Base-by-base conservation (phyloP, 2,797 vertebrate species). In the Bucorvus abyssinicus region DNA sequence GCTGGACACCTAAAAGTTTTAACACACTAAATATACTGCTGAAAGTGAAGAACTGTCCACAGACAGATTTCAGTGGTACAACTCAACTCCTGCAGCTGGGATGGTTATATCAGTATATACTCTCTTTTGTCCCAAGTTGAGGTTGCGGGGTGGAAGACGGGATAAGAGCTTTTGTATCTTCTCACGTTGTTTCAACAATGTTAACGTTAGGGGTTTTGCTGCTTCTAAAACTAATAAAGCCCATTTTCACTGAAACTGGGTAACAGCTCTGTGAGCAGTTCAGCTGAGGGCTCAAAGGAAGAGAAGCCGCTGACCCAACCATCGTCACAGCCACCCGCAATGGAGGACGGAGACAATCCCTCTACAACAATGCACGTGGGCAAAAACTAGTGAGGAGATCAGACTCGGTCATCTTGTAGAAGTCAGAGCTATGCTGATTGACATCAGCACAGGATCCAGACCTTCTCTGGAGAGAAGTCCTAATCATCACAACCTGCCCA, bases 291-390 rank as follows among this genome's bases (percentile, higher is more conserved):
- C 26, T 19, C 14, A 56, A 55, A 18, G 8, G 17, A 70, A 56
- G n/a, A 63, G 10, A 8, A 79, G n/a, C n/a, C 52, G 44, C 47
- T 68, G 55, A 19, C 3, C 8, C 67, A 77, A 14, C 36, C 61
- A 50, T 13, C 2, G 3, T 13, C 65, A 61, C 18, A 84, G 26
- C 27, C 61, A 44, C 27, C 4, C 1, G 1, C 36, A 42, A 8
- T 0, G 2, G 30, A 15, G 26, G 15, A 27, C 12, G 14, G 50
- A 73, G 29, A 59, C 17, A 61, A 10, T 6, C 7, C 3, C 8
- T 38, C 19, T 30, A n/a, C n/a, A 63, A 0, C 45, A 50, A 1
- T 0, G 0, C 15, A 34, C 3, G 2, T 0, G 8, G 42, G 44
- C 49, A 74, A 77, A 55, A 70, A 15, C 0, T 9, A 49, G 20